A percentile compares a stretch with the other conserved stretches of the same genome.
These are phyloP conservation scores for Rynchops niger DNA, from an alignment of 2,113 vertebrate species.

Conservation along the genomic window DNA sequence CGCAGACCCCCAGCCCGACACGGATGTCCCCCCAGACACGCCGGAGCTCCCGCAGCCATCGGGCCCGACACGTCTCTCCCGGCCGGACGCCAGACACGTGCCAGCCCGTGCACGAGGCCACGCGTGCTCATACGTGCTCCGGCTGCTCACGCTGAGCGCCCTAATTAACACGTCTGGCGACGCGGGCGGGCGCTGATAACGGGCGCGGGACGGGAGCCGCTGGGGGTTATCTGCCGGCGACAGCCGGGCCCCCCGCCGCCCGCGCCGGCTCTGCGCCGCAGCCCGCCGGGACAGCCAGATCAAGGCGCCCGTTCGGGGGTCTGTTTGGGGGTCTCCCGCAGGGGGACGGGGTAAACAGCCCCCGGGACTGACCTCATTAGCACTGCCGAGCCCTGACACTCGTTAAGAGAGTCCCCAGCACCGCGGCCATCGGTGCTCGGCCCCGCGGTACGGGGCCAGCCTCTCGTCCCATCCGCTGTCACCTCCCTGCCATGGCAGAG, in stretches of 20 bases:
- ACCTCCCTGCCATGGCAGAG: rapidly evolving
- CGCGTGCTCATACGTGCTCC: slow-evolving; percentile 13
- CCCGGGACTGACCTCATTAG: background rate
- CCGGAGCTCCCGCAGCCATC: background rate
- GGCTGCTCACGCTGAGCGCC: slow-evolving; percentile 44
- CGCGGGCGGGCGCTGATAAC: slow-evolving; percentile 31
- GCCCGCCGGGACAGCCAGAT: background rate
- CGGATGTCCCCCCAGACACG: rapidly evolving
- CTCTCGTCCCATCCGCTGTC: background rate
- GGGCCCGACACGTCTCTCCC: background rate
- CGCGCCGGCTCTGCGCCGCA: background rate
- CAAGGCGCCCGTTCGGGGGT: slow-evolving; percentile 7
- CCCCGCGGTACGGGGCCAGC: background rate
- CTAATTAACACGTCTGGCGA: slow-evolving; percentile 52
- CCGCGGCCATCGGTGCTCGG: rapidly evolving
- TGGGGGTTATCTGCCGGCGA: slow-evolving; percentile 34
- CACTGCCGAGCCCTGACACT: rapidly evolving
- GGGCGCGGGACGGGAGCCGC: slow-evolving; percentile 9
- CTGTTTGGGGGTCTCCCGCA: background rate
- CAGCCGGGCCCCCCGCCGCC: slow-evolving; percentile 40
- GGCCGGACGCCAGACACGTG: background rate
- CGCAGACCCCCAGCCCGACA: background rate
- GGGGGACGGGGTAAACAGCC: background rate
- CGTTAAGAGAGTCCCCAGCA: rapidly evolving
- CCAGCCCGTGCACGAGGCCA: background rate